Evolutionary conservation across 2,797 vertebrate genomes (phyloP), one percentile per base, ranked within the genome.

Genomic region (Florisuga fusca): DNA sequence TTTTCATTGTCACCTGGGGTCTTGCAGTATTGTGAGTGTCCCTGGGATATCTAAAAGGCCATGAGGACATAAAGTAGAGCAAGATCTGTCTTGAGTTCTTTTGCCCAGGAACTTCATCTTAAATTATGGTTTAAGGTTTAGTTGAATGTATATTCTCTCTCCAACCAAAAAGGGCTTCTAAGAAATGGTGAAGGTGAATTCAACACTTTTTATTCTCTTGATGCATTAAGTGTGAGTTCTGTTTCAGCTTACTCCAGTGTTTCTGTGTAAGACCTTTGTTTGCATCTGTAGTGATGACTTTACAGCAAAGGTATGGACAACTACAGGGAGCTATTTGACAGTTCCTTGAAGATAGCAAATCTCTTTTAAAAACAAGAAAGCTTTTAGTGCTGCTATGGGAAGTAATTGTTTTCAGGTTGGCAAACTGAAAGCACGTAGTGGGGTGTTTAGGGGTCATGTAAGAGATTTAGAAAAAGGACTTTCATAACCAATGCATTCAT

Each of bases 231-330:
- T 45, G 1, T 43, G 46, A 64, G 22, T 71, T 77, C 48, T 74
- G 55, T 8, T 76, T 13, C 25, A 20, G 0, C 69, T 72, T 67
- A 45, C 33, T 67, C 21, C 2, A 0, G 4, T 46, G 4, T 26
- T 82, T 72, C 38, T 72, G 18, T 27, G 19, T 10, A 31, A 71
- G 80, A 22, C 9, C 34, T 43, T 6, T 27, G 45, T 64, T 81
- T 76, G 29, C 43, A 10, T 87, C 77, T 34, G 50, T 11, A 62
- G 38, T 15, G 17, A 31, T 67, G 79, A 26, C 20, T 83, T 76
- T 21, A 62, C 17, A 64, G 64, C 59, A 66, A 31, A 79, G 18
- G 5, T 51, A 12, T 9, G 23, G 53, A n/a, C n/a, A 59, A 5
- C 31, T 67, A 6, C 36, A 15, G 27, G 19, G 50, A 64, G 23